Percentiles rank a stretch among this genome's conserved stretches.
phyloP scores from a whole-genome alignment of 2,797 vertebrate species.

The Cynodonichthys magdalenae region DNA sequence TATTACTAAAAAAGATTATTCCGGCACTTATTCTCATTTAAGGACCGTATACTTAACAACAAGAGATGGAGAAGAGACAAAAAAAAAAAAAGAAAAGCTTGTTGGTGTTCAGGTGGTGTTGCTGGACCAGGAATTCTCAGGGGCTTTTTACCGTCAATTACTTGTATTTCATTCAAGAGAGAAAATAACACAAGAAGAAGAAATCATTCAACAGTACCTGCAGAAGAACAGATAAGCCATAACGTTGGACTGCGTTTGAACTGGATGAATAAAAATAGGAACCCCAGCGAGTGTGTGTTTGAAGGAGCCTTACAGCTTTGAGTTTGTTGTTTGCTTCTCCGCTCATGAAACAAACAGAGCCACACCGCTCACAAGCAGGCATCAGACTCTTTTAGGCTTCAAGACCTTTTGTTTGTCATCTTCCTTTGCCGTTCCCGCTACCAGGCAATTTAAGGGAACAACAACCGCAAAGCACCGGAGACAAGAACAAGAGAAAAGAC shows the following conservation, averaged over 20 bases:
- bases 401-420: constrained; percentile 20
- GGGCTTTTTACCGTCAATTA: constrained; percentile 67
- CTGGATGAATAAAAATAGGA: constrained; percentile 34
- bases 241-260: constrained; percentile 43
- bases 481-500: constrained; percentile 13
- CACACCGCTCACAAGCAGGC: constrained; percentile 34
- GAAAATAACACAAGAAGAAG: constrained; percentile 36
- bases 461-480: constrained; percentile 4
- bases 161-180: constrained; percentile 62
- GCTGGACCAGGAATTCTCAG: constrained; percentile 20
- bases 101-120: constrained; percentile 13
- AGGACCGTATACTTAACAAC: constrained; percentile 50
- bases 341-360: constrained; percentile 38
- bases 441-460: constrained; percentile 23
- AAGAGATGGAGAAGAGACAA: constrained; percentile 41
- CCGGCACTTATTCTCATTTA: constrained; percentile 52
- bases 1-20: constrained; percentile 63
- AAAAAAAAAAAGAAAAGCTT: constrained; percentile 9
- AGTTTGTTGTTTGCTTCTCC: constrained; percentile 41
- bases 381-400: constrained; percentile 24
- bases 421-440: constrained; percentile 22
- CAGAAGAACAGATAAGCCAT: constrained; percentile 64
- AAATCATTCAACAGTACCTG: constrained; percentile 64
- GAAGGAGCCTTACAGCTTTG: constrained; percentile 35
- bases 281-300: constrained; percentile 36